These are phyloP conservation scores for Calidris pygmaea DNA, from an alignment of 2,113 vertebrate species.

Conservation along the genomic window DNA sequence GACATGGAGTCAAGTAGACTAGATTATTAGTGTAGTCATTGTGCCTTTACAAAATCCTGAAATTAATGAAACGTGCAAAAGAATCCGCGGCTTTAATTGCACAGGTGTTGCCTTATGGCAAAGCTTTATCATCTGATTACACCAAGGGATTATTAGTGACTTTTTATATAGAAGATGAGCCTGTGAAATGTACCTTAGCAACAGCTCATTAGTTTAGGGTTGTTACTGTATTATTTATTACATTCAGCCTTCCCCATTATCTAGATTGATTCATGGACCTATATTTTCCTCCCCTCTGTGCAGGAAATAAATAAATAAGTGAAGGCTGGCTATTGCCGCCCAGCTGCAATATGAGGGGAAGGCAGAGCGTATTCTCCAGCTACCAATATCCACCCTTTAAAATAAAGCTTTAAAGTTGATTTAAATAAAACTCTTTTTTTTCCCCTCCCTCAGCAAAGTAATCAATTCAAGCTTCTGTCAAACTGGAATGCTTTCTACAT, in stretches of 20 bases:
- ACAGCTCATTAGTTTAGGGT: conserved; percentile 99
- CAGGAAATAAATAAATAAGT: conserved; percentile 72
- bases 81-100: conserved; percentile 97
- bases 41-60: conserved; percentile 96
- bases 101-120: conserved; percentile 99
- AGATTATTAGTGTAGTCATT: conserved; percentile 99
- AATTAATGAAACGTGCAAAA: conserved; percentile 99
- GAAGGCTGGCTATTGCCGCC: conserved; percentile 68
- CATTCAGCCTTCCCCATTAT: conserved; percentile 92
- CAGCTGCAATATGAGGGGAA: conserved; percentile 64
- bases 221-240: conserved; percentile 99
- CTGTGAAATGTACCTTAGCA: conserved; percentile 95
- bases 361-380: conserved; percentile 61
- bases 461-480: conserved; percentile 65
- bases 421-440: conserved; percentile 55
- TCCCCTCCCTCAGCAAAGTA: conserved; percentile 28
- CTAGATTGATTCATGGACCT: conserved; percentile 97
- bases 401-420: conserved; percentile 69
- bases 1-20: conserved; percentile 99
- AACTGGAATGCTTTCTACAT: conserved; percentile 37
- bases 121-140: conserved; percentile 97
- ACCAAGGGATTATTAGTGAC: conserved; percentile 96
- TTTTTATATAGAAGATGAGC: conserved; percentile 94
- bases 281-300: conserved; percentile 79
- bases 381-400: conserved; percentile 68